Conservation (phyloP, 2,888 invertebrate genomes). For the Drosophila recens region DNA sequence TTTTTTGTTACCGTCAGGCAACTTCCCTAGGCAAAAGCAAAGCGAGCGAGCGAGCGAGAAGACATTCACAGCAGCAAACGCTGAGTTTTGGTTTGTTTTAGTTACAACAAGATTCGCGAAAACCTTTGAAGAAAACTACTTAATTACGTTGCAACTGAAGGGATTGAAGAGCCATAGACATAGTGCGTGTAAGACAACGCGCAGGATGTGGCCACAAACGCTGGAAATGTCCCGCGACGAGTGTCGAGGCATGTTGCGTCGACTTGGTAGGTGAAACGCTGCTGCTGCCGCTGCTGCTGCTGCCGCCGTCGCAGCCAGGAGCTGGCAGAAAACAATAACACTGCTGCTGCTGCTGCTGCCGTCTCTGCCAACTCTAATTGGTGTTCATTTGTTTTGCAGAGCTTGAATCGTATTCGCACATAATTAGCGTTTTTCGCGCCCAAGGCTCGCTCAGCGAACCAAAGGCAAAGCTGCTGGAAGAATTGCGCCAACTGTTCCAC, state of each 20-base stretch:
- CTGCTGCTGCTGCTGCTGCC: conserved; percentile 5
- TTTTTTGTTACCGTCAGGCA: too few relatives aligned
- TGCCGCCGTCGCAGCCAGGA: conserved; percentile 37
- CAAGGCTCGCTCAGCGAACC: conserved; percentile 94
- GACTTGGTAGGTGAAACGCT: conserved; percentile 88
- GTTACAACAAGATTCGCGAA: conserved; percentile 73
- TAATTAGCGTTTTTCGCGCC: conserved; percentile 95
- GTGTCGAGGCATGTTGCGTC: conserved; percentile 94
- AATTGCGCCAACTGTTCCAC: conserved; percentile 92
- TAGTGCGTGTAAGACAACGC: conserved; percentile 58
- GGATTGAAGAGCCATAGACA: conserved; percentile 60
- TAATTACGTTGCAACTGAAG: conserved; percentile 73
- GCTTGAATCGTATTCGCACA: conserved; percentile 95
- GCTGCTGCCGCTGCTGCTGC: conserved; percentile 38
- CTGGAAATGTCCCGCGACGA: conserved; percentile 93
- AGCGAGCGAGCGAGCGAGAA: too few relatives aligned
- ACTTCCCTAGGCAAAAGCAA: too few relatives aligned
- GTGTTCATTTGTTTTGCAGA: conserved; percentile 87
- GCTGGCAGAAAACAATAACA: conserved; percentile 3
- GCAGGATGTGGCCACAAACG: conserved; percentile 84
- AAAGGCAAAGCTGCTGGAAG: conserved; percentile 93
- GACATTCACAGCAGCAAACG: conserved; percentile 54
- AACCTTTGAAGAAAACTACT: conserved; percentile 62
- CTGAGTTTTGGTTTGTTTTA: conserved; percentile 78
- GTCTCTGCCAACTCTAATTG: conserved; percentile 17